Conservation (phyloP, 2,888 invertebrate species). For the Desoria tigrina region DNA sequence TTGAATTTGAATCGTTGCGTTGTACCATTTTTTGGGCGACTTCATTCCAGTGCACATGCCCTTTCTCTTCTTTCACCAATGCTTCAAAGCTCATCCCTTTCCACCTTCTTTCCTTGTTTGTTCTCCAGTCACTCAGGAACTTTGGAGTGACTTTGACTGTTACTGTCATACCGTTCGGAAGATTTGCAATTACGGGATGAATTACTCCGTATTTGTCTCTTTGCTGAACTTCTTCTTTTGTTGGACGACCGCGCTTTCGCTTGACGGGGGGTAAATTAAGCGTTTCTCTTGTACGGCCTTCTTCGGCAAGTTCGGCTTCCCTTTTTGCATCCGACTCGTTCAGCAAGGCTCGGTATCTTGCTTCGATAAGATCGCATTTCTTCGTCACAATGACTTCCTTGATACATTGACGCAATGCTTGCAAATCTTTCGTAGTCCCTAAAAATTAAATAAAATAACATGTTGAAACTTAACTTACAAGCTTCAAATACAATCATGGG, state of each 20-base stretch:
- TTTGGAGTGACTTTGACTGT: conserved; percentile 21
- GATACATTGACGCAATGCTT: conserved; percentile 35
- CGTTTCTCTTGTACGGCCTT: conserved; percentile 9
- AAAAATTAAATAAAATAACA: conserved; percentile 11
- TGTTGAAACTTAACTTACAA: background rate
- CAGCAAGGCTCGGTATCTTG: conserved; percentile 31
- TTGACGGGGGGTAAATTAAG: conserved; percentile 8
- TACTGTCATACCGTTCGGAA: conserved; percentile 17
- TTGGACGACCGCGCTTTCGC: conserved; percentile 32
- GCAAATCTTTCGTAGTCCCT: conserved; percentile 48
- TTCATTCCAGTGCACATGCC: conserved; percentile 37
- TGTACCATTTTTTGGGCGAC: too few relatives aligned
- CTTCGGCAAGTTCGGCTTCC: conserved; percentile 16
- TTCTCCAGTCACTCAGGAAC: conserved; percentile 31
- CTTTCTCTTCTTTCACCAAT: conserved; percentile 27
- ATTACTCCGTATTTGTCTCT: conserved; percentile 26
- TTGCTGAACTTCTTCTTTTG: conserved; percentile 31
- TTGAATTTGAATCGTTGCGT: too few relatives aligned
- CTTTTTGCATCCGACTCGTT: conserved; percentile 18
- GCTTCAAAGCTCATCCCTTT: conserved; percentile 30
- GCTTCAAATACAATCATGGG: too few relatives aligned
- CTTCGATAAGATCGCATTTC: conserved; percentile 8
- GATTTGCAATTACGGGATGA: conserved; percentile 19
- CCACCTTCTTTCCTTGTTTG: conserved; percentile 23
- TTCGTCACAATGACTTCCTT: conserved; percentile 29